Conservation (phyloP, 2,888 invertebrate genomes). For the Drosophila meridionalis region DNA sequence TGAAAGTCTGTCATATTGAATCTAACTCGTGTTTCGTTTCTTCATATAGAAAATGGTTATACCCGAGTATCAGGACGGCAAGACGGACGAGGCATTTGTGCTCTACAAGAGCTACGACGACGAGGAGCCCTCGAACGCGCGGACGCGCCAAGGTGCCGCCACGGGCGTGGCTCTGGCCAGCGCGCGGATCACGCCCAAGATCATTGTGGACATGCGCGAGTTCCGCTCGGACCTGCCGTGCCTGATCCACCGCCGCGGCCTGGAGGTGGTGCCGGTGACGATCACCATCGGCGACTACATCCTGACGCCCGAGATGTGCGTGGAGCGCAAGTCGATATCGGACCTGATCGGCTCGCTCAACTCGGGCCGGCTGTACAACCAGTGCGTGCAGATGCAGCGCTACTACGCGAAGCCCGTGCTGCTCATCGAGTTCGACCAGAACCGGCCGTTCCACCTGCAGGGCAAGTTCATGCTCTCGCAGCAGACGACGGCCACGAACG, state of each 20-base stretch:
- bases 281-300: constrained; percentile 98
- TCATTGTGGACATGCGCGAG: constrained; percentile 98
- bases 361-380: constrained; percentile 97
- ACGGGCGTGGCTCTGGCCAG: constrained; percentile 58
- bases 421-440: constrained; percentile 98
- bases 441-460: constrained; percentile 95
- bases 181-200: constrained; percentile 83
- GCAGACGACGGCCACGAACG: constrained; percentile 88
- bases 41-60: constrained; percentile 91
- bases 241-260: constrained; percentile 95
- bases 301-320: constrained; percentile 97
- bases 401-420: constrained; percentile 95
- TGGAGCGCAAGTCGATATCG: constrained; percentile 98
- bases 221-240: constrained; percentile 98
- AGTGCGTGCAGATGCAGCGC: constrained; percentile 96
- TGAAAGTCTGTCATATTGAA: background rate
- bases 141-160: constrained; percentile 87
- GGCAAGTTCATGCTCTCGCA: constrained; percentile 92
- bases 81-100: constrained; percentile 88
- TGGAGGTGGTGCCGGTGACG: constrained; percentile 96
- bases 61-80: constrained; percentile 95
- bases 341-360: constrained; percentile 98
- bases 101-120: constrained; percentile 81
- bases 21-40: background rate
- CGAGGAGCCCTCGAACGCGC: constrained; percentile 85